Conservation (phyloP, 2,113 vertebrate genomes). For the Hirundichthys speculiger region DNA sequence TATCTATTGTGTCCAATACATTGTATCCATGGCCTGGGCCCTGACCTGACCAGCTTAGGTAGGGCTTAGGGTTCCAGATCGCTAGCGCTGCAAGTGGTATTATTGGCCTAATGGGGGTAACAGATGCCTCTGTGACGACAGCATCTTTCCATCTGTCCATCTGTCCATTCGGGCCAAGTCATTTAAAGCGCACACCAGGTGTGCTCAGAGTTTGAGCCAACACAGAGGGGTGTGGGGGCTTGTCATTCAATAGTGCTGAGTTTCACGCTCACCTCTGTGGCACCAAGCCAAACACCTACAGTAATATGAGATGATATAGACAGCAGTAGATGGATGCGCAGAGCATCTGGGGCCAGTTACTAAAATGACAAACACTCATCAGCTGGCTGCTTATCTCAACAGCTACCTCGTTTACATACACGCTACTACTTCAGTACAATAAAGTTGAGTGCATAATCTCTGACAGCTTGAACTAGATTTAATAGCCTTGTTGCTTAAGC, state of each 20-base stretch:
- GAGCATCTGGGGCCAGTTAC: slow-evolving; percentile 31
- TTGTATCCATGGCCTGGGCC: slow-evolving; percentile 43
- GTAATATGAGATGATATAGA: slow-evolving; percentile 30
- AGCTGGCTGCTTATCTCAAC: slow-evolving; percentile 41
- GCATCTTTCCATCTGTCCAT: slow-evolving; percentile 75
- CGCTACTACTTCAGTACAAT: not conserved
- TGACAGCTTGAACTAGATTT: not conserved
- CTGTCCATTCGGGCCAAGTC: slow-evolving; percentile 66
- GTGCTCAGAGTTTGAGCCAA: slow-evolving; percentile 66
- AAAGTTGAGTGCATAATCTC: not conserved
- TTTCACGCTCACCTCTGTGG: slow-evolving; percentile 41
- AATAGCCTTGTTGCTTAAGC: not conserved
- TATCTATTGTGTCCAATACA: slow-evolving; percentile 41
- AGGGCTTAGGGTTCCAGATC: slow-evolving; percentile 71
- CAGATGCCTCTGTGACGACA: slow-evolving; percentile 79
- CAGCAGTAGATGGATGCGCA: slow-evolving; percentile 10
- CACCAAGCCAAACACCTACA: slow-evolving; percentile 28
- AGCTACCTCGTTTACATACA: slow-evolving; percentile 3
- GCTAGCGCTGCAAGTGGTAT: slow-evolving; percentile 78
- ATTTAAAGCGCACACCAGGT: slow-evolving; percentile 69
- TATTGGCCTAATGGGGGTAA: slow-evolving; percentile 79
- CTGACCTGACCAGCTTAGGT: slow-evolving; percentile 72
- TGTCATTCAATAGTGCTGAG: slow-evolving; percentile 42
- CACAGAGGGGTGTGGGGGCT: slow-evolving; percentile 28
- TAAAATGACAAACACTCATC: slow-evolving; percentile 56